Conservation (phyloP, 2,113 vertebrate genomes). For the Cromileptes altivelis region DNA sequence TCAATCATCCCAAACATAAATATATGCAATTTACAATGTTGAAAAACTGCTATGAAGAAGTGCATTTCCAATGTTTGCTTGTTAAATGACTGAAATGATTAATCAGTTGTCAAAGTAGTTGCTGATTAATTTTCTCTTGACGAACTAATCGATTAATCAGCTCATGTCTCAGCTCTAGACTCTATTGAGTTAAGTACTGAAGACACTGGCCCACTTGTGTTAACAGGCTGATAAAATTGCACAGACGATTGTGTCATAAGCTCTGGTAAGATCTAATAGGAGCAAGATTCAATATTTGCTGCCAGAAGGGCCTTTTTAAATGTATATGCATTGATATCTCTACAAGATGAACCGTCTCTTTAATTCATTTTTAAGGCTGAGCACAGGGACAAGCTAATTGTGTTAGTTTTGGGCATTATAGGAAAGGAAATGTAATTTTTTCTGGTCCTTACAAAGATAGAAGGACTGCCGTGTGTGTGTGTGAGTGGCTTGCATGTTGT, state of each 20-base stretch:
- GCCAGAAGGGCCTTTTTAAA: constrained; percentile 52
- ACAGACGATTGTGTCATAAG: constrained; percentile 49
- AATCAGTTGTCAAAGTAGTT: background rate
- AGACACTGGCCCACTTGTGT: constrained; percentile 12
- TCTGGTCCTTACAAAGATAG: constrained; percentile 22
- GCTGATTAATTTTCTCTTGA: background rate
- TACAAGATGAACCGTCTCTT: constrained; percentile 34
- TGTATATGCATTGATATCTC: constrained; percentile 39
- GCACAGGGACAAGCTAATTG: constrained; percentile 21
- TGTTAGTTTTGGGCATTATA: constrained; percentile 21
- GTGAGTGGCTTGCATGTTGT: constrained; percentile 38
- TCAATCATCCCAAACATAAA: background rate
- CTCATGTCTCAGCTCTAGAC: constrained; percentile 1
- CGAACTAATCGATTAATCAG: background rate
- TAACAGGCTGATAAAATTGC: constrained; percentile 42
- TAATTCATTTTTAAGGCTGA: constrained; percentile 18
- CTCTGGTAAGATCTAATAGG: constrained; percentile 45
- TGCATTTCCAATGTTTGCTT: background rate
- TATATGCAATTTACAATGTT: background rate
- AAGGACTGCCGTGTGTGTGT: background rate
- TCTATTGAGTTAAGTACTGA: background rate
- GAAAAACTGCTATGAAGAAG: background rate
- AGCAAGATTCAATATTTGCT: constrained; percentile 55
- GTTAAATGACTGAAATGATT: background rate
- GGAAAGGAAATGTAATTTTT: constrained; percentile 10